Percentiles rank a stretch among this genome's conserved stretches.
Evolutionary conservation across 2,888 invertebrate genomes (phyloP).

Genomic region (Eristalinus aeneus): DNA sequence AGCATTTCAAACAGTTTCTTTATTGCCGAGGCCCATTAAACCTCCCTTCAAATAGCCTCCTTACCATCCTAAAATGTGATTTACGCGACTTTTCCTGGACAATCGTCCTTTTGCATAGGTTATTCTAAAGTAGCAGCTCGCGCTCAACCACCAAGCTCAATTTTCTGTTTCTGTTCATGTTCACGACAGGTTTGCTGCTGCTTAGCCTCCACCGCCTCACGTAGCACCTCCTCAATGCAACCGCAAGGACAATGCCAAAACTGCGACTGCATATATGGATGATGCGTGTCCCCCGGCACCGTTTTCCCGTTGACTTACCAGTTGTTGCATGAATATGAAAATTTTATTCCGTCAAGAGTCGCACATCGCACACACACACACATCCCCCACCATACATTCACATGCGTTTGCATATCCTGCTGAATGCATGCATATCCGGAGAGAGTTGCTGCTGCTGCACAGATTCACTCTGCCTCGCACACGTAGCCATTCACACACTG

Average conservation of each 20-base stretch:
- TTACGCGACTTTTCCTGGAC: too few relatives aligned
- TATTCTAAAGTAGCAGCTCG: background rate
- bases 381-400: background rate
- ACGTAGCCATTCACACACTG: background rate
- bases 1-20: too few relatives aligned
- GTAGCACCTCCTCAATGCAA: background rate
- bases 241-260: background rate
- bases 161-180: background rate
- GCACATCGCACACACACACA: background rate
- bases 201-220: too few relatives aligned
- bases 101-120: background rate
- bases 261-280: background rate
- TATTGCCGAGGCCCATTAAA: too few relatives aligned
- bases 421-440: slow-evolving; percentile 22
- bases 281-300: background rate
- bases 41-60: too few relatives aligned
- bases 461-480: slow-evolving; percentile 9
- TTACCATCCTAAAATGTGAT: too few relatives aligned
- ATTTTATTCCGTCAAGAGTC: slow-evolving; percentile 27
- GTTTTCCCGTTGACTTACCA: slow-evolving; percentile 3
- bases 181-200: background rate
- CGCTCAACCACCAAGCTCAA: background rate
- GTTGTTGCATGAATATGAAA: slow-evolving; percentile 56
- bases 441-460: background rate
- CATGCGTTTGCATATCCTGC: slow-evolving; percentile 25